Percentiles rank a stretch among this genome's conserved stretches.
Conservation (phyloP, 2,113 vertebrate genomes). For the Syrmaticus mikado region DNA sequence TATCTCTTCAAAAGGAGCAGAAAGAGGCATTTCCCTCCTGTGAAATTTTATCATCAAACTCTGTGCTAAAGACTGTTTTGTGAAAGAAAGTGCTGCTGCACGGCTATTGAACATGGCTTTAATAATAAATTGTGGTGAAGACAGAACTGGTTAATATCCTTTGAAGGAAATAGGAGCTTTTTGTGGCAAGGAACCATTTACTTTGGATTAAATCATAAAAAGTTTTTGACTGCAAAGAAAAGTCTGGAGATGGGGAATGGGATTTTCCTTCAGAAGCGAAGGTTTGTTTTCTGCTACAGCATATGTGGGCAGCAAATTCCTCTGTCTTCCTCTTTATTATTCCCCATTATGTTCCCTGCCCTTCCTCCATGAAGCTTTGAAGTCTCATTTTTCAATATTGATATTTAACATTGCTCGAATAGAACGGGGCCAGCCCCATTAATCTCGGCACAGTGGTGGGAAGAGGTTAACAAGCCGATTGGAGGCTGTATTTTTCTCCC, state of each 20-base stretch:
- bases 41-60: constrained; percentile 9
- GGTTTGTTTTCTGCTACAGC: constrained; percentile 44
- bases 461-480: constrained; percentile 10
- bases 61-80: neutral
- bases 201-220: constrained; percentile 49
- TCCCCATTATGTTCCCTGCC: neutral
- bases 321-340: constrained; percentile 33
- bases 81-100: constrained; percentile 8
- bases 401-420: neutral
- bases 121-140: constrained; percentile 51
- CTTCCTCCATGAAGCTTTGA: neutral
- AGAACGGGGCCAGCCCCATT: neutral
- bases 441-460: neutral
- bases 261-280: constrained; percentile 27
- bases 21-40: constrained; percentile 16
- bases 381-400: neutral
- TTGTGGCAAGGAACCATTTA: constrained; percentile 56
- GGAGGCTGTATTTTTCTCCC: neutral
- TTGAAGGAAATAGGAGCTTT: constrained; percentile 61
- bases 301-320: constrained; percentile 18
- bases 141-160: constrained; percentile 58
- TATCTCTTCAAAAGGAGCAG: neutral
- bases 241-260: constrained; percentile 5
- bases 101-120: constrained; percentile 30
- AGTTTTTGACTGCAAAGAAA: neutral